Conservation (phyloP, 2,113 vertebrate genomes). For the Spea multiplicata region DNA sequence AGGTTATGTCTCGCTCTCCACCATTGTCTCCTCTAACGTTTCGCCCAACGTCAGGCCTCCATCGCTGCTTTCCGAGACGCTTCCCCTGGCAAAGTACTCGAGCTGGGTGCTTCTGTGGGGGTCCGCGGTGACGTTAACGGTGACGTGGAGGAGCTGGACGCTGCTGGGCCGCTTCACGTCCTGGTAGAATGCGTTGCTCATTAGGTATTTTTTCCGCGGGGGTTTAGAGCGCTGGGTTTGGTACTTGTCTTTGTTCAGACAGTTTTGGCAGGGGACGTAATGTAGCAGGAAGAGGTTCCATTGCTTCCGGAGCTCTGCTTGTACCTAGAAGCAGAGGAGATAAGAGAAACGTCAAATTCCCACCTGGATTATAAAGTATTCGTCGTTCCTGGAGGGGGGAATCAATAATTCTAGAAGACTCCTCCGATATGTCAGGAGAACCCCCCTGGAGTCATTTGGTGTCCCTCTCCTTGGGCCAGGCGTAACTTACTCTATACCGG, state of each 20-base stretch:
- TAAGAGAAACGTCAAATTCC: no score
- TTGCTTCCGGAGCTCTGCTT: slow-evolving; percentile 84
- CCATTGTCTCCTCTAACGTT: slow-evolving; percentile 83
- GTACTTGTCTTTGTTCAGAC: slow-evolving; percentile 74
- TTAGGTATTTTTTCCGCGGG: background rate
- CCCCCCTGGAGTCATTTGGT: no score
- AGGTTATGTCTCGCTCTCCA: slow-evolving; percentile 77
- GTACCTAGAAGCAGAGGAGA: slow-evolving; percentile 69
- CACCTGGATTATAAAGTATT: no score
- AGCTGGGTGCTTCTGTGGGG: slow-evolving; percentile 28
- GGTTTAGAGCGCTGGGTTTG: slow-evolving; percentile 73
- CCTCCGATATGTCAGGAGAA: no score
- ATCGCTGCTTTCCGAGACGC: slow-evolving; percentile 84
- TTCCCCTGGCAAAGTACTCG: slow-evolving; percentile 60
- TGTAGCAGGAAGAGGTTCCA: slow-evolving; percentile 86
- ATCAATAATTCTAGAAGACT: no score
- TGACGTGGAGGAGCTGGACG: slow-evolving; percentile 59
- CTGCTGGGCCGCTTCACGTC: slow-evolving; percentile 50
- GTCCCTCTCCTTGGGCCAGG: no score
- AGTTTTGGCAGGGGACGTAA: slow-evolving; percentile 68
- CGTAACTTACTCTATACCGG: no score
- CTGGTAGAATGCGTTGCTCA: slow-evolving; percentile 56
- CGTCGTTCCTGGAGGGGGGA: no score
- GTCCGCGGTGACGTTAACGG: slow-evolving; percentile 39
- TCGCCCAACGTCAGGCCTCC: slow-evolving; percentile 81